Conservation (phyloP, 2,888 invertebrate species). For the Rhamnusium bicolor region DNA sequence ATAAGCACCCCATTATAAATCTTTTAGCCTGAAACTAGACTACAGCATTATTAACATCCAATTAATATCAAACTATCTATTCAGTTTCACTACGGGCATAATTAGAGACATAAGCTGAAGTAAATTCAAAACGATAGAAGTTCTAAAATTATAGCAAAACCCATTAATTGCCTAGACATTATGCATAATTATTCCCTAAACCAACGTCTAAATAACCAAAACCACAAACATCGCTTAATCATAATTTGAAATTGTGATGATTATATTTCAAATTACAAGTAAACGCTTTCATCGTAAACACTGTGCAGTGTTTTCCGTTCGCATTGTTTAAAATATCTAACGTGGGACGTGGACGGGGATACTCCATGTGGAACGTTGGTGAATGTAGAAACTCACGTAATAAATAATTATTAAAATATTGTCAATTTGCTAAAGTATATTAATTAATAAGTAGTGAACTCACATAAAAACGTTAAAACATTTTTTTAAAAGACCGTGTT, state of each 20-base stretch:
- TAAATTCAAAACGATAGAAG: conserved; percentile 25
- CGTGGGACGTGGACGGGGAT: conserved; percentile 16
- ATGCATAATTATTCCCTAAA: conserved; percentile 48
- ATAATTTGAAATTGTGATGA: conserved; percentile 50
- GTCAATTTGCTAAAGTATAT: too few relatives aligned
- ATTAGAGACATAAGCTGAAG: conserved; percentile 30
- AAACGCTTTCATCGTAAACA: conserved; percentile 47
- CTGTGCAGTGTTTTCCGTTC: conserved; percentile 37
- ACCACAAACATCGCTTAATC: conserved; percentile 49
- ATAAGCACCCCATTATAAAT: neutral
- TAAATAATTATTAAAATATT: too few relatives aligned
- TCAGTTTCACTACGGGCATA: conserved; percentile 10
- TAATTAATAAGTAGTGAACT: too few relatives aligned
- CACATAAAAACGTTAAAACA: too few relatives aligned
- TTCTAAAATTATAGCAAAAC: conserved; percentile 35
- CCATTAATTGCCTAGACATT: conserved; percentile 50
- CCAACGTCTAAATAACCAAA: conserved; percentile 42
- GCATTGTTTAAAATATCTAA: conserved; percentile 34
- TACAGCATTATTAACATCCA: conserved; percentile 14
- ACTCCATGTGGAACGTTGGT: too few relatives aligned
- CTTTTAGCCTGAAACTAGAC: neutral
- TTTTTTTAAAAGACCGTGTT: too few relatives aligned
- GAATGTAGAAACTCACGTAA: too few relatives aligned
- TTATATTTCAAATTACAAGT: conserved; percentile 52
- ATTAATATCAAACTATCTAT: conserved; percentile 12